Evolutionary conservation across 2,888 invertebrate genomes (phyloP), one percentile per base, ranked within the genome.

Genomic region (Ophonus ardosiacus): DNA sequence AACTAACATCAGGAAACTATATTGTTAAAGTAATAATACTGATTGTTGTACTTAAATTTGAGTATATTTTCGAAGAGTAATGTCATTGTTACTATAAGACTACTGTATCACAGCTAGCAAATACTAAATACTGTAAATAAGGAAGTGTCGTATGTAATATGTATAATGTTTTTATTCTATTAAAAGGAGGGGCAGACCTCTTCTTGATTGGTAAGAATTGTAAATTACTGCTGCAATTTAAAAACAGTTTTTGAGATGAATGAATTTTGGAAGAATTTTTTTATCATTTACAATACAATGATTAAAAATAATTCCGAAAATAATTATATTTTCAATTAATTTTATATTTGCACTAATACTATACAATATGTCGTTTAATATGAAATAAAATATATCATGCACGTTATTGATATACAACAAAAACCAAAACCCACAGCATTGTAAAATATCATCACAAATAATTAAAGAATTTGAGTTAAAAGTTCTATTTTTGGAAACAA

Each of bases 11-110:
- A 71, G 7, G 17, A 59, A 15, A 15, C 15, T 59, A 17, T 15
- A 17, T 15, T 59, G 4, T 59, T 7, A 31, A 57, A 78, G 57
- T 40, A 57, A 78, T 78, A 57, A 78, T 78, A 78, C 57, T 78
- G 56, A 24, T 7, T 40, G 18, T 40, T 74, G 18, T 43, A 74
- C 15, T 51, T 15, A 10, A 24, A 21, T 56, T 24, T 57, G 56
- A 57, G 13, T 78, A 15, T 57, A 51, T 57, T 78, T 24, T 21
- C 13, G 40, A 78, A 56, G 15, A 13, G 21, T 78, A 78, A 56
- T 78, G 24, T 57, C 57, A 78, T 78, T 56, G 24, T 78, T 57
- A n/a, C 21, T 21, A 74, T 57, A 24, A 6, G 13, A 5, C 15
- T 40, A 13, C n/a, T 8, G 18, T 74, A 74, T 74, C 71, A 74